Evolutionary conservation across 2,113 vertebrate species (phyloP).

Genomic region (Gopherus flavomarginatus): DNA sequence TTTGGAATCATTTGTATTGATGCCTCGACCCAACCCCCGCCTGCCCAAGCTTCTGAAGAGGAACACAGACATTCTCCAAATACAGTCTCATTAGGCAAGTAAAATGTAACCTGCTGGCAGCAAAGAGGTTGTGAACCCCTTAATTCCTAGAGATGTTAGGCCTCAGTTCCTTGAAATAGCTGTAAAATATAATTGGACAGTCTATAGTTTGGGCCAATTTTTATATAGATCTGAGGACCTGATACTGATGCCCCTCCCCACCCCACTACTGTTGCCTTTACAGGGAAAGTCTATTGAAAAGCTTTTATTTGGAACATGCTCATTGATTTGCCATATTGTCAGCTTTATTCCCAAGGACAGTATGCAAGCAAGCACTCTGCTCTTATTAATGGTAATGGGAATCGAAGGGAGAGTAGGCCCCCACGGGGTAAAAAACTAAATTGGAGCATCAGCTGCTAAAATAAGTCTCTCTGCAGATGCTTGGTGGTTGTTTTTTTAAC

Average conservation of each 20-base stretch:
- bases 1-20: not conserved
- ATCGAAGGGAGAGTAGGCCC: not conserved
- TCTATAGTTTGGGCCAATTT: not conserved
- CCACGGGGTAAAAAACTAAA: not conserved
- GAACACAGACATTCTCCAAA: not conserved
- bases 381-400: not conserved
- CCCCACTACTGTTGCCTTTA: not conserved
- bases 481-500: not conserved
- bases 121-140: constrained; percentile 15
- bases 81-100: not conserved
- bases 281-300: not conserved
- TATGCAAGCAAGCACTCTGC: not conserved
- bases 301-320: not conserved
- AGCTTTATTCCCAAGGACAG: not conserved
- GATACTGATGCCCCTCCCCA: not conserved
- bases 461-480: constrained; percentile 3
- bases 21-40: not conserved
- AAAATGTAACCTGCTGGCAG: not conserved
- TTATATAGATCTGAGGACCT: not conserved
- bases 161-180: not conserved
- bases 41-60: not conserved
- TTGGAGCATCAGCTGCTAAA: not conserved
- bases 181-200: not conserved
- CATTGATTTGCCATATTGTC: constrained; percentile 34
- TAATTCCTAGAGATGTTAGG: not conserved